phyloP scores from a whole-genome alignment of 2,888 invertebrate genomes.

The Ormyrus thymus region DNA sequence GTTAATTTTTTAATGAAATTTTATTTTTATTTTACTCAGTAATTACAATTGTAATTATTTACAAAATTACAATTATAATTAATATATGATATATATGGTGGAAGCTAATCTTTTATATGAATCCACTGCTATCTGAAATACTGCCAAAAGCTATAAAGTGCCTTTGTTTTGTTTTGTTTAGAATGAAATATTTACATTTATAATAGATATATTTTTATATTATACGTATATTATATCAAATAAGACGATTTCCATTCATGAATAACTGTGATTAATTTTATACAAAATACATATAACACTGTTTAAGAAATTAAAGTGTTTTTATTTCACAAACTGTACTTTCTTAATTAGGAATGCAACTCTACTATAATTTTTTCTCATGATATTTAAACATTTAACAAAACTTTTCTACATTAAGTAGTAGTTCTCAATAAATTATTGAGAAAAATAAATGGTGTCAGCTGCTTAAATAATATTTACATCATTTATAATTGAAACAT shows the following conservation, averaged over 20 bases:
- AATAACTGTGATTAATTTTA: conserved; percentile 51
- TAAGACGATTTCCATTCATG: conserved; percentile 1
- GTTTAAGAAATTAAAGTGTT: conserved; percentile 38
- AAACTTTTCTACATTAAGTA: conserved; percentile 27
- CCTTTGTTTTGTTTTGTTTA: conserved; percentile 38
- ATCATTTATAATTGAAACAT: conserved; percentile 52
- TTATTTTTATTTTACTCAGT: conserved; percentile 46
- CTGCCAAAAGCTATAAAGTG: conserved; percentile 45
- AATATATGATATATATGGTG: conserved; percentile 6
- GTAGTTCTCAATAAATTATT: conserved; percentile 24
- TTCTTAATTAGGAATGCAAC: conserved; percentile 49
- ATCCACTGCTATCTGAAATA: conserved; percentile 41
- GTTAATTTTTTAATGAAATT: conserved; percentile 41
- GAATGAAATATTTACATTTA: conserved; percentile 54
- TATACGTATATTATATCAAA: conserved; percentile 47
- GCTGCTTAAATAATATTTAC: conserved; percentile 58
- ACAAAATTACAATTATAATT: conserved; percentile 56
- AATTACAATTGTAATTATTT: conserved; percentile 55
- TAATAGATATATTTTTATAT: conserved; percentile 48
- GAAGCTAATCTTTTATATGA: conserved; percentile 43
- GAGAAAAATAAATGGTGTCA: conserved; percentile 39
- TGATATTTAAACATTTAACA: conserved; percentile 21
- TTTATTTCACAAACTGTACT: conserved; percentile 14
- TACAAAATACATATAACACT: conserved; percentile 41
- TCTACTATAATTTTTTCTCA: conserved; percentile 29